Base-by-base conservation (phyloP, 1,140 invertebrate species). In the Philotrypesis tridentata region DNA sequence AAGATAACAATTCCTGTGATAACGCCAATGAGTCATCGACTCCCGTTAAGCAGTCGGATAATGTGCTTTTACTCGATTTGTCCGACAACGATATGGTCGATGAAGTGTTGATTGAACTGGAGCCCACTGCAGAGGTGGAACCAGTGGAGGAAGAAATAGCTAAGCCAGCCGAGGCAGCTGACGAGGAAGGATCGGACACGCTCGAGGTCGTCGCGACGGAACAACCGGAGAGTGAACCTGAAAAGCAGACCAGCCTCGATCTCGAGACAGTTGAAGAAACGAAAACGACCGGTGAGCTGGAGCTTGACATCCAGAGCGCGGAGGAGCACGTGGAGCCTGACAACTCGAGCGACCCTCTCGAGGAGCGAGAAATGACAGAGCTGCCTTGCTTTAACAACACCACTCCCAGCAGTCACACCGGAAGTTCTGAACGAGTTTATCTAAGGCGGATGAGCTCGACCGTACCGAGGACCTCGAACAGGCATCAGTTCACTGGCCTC, bases 401-500 rank as follows among this genome's bases (percentile, higher is more conserved):
- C 48, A 91, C 90, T 0, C 84, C 87, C 14, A 37, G 85, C 0
- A 85, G 87, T 40, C 21, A 71, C n/a, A 31, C 63, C 12, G 83
- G 76, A 4, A 84, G 86, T 40, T 84, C 86, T 23, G 87, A 88
- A 12, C 86, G 87, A 27, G 76, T 87, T 0, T 86, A 88, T n/a
- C 27, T 83, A 6, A 84, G 84, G 48, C 78, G 84, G 72, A 68
- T 75, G 77, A 81, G 72, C 63, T 75, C 79, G 40, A 68, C 79
- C 29, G 60, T 79, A 25, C 63, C 67, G 61, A 78, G 14, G 76
- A 84, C 74, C 40, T 83, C 5, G 75, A n/a, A 31, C n/a, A 79
- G 71, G 76, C 68, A 79, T 23, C 75, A 83, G 11, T 83, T 83
- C 71, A 37, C 6, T 67, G 92, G 92, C 0, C 84, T 92, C 33